These are phyloP conservation scores for Bufo bufo DNA, from an alignment of 2,113 vertebrate species.

Conservation along the genomic window DNA sequence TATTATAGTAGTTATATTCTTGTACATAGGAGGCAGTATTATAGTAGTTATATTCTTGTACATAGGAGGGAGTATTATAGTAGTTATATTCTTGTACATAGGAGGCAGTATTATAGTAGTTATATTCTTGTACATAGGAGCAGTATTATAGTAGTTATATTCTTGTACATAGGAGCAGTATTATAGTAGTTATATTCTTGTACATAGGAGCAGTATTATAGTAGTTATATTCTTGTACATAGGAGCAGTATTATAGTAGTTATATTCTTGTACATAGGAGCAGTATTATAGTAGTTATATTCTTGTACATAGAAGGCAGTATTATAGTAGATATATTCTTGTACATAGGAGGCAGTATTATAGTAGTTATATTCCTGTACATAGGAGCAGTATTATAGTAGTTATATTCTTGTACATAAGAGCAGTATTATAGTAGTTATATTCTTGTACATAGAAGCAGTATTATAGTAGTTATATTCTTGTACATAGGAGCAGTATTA, in stretches of 20 bases:
- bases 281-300: conserved; percentile 4
- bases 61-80: neutral
- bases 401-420: neutral
- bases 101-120: conserved; percentile 1
- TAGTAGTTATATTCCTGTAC: too few species aligned
- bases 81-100: neutral
- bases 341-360: too few species aligned
- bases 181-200: conserved; percentile 12
- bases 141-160: conserved; percentile 15
- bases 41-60: neutral
- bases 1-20: conserved; percentile 15
- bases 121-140: conserved; percentile 1
- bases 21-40: neutral
- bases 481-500: neutral
- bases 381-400: neutral
- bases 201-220: conserved; percentile 6
- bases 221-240: conserved; percentile 13
- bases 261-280: conserved; percentile 1
- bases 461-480: neutral
- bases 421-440: neutral
- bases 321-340: too few species aligned
- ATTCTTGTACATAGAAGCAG: neutral
- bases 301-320: neutral
- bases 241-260: conserved; percentile 2
- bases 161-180: neutral